Base-by-base conservation (phyloP, 2,113 vertebrate genomes). In the Nannobrachium achirus region DNA sequence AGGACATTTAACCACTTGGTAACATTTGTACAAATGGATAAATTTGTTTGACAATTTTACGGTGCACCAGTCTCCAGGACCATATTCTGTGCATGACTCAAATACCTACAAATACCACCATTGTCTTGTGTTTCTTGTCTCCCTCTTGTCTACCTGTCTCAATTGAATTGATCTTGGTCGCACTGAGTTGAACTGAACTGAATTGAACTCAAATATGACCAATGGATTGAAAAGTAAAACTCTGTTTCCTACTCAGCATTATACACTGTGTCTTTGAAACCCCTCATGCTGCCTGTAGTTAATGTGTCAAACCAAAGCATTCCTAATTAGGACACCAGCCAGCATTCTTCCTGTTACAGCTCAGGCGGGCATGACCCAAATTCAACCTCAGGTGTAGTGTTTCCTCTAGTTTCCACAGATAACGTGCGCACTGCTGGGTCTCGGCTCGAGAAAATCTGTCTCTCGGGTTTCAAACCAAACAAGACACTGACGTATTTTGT, bases 321-420 rank as follows among this genome's bases (percentile, higher is more conserved):
- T 6, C 33, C 41, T 64, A 20, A 57, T 77, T 38, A 63, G 41
- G 50, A 60, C 53, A 55, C 25, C 44, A 4, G 8, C 4, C 33
- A 60, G 16, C 19, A 15, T 38, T 62, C 61, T 39, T 73, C 45
- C 63, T 78, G 64, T 59, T 20, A 65, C 58, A 1, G 25, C 25
- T 33, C 25, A 0, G 45, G 40, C 71, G 40, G 72, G 53, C 18
- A 8, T 60, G 64, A 75, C 10, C 19, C 14, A 0, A 15, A 13
- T 15, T 56, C 3, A 40, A 52, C 41, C 57, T 78, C 48, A 46
- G 60, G 72, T 82, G 46, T 83, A 39, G 16, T 55, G 16, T 79
- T 76, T 77, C 76, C 49, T 16, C 59, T 66, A 8, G 48, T 78
- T 76, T 83, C 80, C 59, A 61, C 61, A 46, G 52, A 44, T 50